These are phyloP conservation scores for Bucco capensis DNA, from an alignment of 2,113 vertebrate species.

Conservation along the genomic window DNA sequence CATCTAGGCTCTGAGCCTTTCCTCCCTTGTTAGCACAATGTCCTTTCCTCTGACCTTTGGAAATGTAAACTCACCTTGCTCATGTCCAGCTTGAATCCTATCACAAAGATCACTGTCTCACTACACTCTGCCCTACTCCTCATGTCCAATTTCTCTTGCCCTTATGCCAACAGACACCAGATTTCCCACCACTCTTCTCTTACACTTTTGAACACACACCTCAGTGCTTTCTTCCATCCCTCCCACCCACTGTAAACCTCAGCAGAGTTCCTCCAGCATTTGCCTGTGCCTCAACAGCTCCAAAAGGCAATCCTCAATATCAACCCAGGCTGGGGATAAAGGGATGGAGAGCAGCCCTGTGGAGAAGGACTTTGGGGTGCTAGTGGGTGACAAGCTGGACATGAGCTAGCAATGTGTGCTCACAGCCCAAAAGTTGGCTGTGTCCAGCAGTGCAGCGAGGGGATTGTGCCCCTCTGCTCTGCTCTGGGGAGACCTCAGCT, in stretches of 20 bases:
- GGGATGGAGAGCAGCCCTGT: not conserved
- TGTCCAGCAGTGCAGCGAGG: no score
- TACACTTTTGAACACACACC: not conserved
- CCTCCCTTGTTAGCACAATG: not conserved
- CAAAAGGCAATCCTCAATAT: not conserved
- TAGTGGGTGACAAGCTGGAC: not conserved
- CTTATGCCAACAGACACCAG: fast-evolving
- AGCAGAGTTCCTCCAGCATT: not conserved
- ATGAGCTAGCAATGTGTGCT: not conserved
- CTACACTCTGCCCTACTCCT: fast-evolving
- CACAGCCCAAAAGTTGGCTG: no score
- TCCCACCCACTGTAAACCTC: not conserved
- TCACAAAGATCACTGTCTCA: fast-evolving
- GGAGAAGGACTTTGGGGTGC: not conserved
- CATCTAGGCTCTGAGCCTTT: not conserved
- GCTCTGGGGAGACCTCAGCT: no score
- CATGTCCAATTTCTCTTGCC: fast-evolving
- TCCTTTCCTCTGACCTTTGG: not conserved
- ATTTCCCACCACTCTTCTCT: not conserved
- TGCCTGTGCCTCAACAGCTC: not conserved
- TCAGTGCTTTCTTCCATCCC: not conserved
- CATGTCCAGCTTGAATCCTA: fast-evolving
- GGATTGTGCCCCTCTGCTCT: no score
- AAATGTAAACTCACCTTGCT: not conserved
- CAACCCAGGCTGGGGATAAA: not conserved